Evolutionary conservation across 2,888 invertebrate species (phyloP), one percentile per base, ranked within the genome.

Genomic region (Sinodicranocentrus sp.): DNA sequence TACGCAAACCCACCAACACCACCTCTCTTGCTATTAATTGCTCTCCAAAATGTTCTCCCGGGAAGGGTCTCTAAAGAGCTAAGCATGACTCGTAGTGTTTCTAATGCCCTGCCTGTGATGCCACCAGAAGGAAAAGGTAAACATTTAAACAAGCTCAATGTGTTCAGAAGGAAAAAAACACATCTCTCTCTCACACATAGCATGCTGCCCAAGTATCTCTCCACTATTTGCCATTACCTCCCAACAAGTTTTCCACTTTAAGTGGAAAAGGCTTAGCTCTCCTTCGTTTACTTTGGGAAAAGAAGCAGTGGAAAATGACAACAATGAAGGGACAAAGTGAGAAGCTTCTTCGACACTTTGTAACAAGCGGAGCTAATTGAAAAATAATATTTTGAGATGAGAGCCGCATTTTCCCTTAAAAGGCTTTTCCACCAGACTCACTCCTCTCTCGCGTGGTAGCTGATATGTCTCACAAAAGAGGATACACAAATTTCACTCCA

Each of bases 331-430:
- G 33, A 10, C 3, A 33, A 33, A 33, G 33, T 33, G 33, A 6
- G 33, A 33, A 6, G 5, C 10, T 10, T 33, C 33, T 33, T 10
- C 33, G 33, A 48, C 48, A 48, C 48, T 48, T 15, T n/a, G 3
- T 23, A 54, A 80, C 72, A 80, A 80, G 72, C 73, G 71, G 57
- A 77, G 80, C 86, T 88, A 88, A 88, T 88, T 88, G 88, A 88
- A 88, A 88, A 88, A 88, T 88, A 88, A 88, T 88, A 88, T 88
- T 88, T 88, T 87, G 87, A 87, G 84, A 86, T 75, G 84, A 59
- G 54, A 67, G 59, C 76, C 61, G 59, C n/a, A n/a, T 75, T 63
- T 68, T 68, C 48, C 43, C 25, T 72, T 70, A 48, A 57, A 48
- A 59, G 63, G 59, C 28, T 72, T 70, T 59, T 79, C 63, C 21